Percentiles rank a stretch among this genome's conserved stretches.
These are phyloP conservation scores for Xenopus laevis DNA, from an alignment of 2,113 vertebrate species.

Conservation along the genomic window DNA sequence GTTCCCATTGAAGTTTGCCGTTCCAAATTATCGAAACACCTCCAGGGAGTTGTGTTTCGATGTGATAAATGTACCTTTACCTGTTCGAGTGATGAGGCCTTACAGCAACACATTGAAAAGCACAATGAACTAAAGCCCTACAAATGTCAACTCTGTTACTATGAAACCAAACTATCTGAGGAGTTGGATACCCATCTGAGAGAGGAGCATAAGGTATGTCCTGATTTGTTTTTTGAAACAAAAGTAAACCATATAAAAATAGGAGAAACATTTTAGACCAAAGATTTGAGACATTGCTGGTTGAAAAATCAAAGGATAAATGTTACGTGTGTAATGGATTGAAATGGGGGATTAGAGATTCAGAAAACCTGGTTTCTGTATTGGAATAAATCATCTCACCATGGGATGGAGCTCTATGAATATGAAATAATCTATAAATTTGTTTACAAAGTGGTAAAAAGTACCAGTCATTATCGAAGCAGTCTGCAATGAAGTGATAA, in stretches of 20 bases:
- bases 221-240: neutral
- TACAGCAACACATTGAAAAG: constrained; percentile 94
- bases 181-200: constrained; percentile 89
- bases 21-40: constrained; percentile 93
- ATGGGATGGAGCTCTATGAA: no score
- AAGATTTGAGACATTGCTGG: no score
- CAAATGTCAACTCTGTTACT: constrained; percentile 97
- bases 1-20: constrained; percentile 93
- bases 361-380: no score
- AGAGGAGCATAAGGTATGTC: constrained; percentile 89
- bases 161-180: constrained; percentile 84
- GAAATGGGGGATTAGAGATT: no score
- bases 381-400: no score
- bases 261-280: no score
- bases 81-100: constrained; percentile 89
- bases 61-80: constrained; percentile 98
- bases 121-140: constrained; percentile 92
- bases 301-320: no score
- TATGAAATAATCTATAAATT: no score
- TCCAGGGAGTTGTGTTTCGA: constrained; percentile 91
- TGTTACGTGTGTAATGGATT: no score
- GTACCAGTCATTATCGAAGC: no score
- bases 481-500: no score
- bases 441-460: no score
- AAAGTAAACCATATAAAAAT: neutral